Conservation (phyloP, 2,797 vertebrate genomes). For the Pterois miles region DNA sequence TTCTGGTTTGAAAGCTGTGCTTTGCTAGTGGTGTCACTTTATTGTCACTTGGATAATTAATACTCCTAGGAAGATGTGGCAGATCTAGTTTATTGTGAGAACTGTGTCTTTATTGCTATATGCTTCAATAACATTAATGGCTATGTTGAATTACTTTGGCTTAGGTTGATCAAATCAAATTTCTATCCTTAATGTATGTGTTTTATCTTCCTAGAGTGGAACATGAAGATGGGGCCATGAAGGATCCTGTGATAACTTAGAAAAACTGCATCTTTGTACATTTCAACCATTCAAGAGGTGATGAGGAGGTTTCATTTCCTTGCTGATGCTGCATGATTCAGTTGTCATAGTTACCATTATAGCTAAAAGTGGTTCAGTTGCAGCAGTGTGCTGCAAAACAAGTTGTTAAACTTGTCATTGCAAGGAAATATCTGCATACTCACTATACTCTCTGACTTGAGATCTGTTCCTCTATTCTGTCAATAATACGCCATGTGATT, state of each 20-base stretch:
- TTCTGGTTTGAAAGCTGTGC: not conserved
- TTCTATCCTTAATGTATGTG: constrained; percentile 22
- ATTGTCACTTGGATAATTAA: not conserved
- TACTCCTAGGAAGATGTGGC: no score
- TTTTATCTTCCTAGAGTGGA: constrained; percentile 57
- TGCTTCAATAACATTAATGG: not conserved
- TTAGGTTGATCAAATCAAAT: not conserved
- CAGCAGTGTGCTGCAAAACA: not conserved
- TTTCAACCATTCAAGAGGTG: constrained; percentile 73
- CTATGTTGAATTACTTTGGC: not conserved
- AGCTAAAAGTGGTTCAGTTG: not conserved
- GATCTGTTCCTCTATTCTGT: not conserved
- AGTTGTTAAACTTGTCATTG: not conserved
- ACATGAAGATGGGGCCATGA: constrained; percentile 74
- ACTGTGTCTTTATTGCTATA: not conserved
- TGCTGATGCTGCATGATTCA: constrained; percentile 15
- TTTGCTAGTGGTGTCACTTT: not conserved
- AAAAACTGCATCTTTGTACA: constrained; percentile 53
- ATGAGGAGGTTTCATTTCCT: constrained; percentile 19
- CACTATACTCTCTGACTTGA: not conserved
- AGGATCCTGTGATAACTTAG: constrained; percentile 76
- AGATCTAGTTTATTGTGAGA: constrained; percentile 2
- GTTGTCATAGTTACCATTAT: not conserved
- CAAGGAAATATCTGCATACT: not conserved
- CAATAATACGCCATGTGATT: not conserved